phyloP scores from a whole-genome alignment of 2,113 vertebrate species.

The Paramormyrops kingsleyae region DNA sequence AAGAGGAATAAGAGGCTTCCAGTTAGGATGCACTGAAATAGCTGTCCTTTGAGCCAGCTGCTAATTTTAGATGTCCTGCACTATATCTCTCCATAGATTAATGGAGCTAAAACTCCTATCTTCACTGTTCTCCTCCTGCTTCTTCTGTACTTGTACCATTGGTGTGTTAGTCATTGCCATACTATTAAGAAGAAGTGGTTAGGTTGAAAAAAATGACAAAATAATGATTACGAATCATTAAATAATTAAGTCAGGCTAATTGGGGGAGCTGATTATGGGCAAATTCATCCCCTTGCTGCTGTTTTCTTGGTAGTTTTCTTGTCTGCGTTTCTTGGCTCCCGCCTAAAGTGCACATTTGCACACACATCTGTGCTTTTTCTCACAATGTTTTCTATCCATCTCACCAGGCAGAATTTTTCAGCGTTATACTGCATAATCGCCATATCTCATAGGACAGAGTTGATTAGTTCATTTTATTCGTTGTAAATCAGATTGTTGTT shows the following conservation, averaged over 20 bases:
- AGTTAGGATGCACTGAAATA: slow-evolving; percentile 41
- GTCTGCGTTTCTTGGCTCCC: neutral
- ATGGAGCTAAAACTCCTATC: slow-evolving; percentile 48
- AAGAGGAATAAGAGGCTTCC: slow-evolving; percentile 30
- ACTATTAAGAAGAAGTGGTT: neutral
- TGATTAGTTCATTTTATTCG: neutral
- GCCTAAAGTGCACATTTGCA: neutral
- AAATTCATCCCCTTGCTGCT: neutral
- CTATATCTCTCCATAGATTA: slow-evolving; percentile 47
- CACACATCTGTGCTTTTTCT: neutral
- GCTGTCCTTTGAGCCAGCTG: slow-evolving; percentile 50
- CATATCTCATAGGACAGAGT: neutral
- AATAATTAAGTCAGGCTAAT: neutral
- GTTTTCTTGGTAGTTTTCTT: neutral
- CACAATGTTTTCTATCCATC: neutral
- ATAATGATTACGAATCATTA: neutral
- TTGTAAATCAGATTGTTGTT: neutral
- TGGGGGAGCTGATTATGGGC: neutral
- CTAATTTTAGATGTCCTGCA: slow-evolving; percentile 62
- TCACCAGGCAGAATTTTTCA: neutral
- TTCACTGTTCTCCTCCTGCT: slow-evolving; percentile 24
- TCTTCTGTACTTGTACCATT: slow-evolving; percentile 41
- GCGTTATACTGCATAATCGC: neutral
- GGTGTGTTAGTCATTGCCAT: slow-evolving; percentile 42
- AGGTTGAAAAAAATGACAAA: neutral